Percentiles rank a stretch among this genome's conserved stretches.
Evolutionary conservation across 2,113 vertebrate species (phyloP).

Genomic region (Ranitomeya variabilis): DNA sequence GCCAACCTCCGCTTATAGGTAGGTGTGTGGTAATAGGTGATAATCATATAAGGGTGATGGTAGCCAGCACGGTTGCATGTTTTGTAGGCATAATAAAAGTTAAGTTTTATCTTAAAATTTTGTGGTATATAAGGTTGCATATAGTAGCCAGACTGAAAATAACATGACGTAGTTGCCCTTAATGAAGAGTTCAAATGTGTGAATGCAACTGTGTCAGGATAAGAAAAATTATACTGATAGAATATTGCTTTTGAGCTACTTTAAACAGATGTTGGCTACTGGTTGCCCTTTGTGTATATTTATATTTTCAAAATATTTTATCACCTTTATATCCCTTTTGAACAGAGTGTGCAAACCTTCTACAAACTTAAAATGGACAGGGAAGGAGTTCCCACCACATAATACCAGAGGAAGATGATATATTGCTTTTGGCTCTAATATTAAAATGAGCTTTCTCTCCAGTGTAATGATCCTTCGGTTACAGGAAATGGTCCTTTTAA

Average conservation of each 20-base stretch:
- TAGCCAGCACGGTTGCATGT: no score
- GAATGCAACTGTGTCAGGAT: no score
- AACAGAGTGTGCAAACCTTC: slow-evolving; percentile 15
- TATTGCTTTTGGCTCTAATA: slow-evolving; percentile 51
- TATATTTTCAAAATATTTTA: neutral
- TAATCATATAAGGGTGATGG: no score
- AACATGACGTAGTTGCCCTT: no score
- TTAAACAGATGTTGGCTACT: neutral
- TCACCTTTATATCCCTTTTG: slow-evolving; percentile 1
- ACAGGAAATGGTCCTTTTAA: slow-evolving; percentile 56
- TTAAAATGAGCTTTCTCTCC: slow-evolving; percentile 51
- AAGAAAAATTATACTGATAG: no score
- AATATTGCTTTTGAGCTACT: neutral
- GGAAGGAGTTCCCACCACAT: slow-evolving; percentile 13
- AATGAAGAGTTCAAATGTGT: no score
- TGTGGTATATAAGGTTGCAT: no score
- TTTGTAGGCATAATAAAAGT: no score
- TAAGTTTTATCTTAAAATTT: no score
- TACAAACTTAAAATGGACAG: neutral
- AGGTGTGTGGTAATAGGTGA: no score
- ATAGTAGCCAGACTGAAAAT: no score
- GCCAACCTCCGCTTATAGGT: no score
- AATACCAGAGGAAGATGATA: slow-evolving; percentile 34
- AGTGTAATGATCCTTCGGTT: slow-evolving; percentile 48
- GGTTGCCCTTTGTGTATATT: neutral